Evolutionary conservation across 2,797 vertebrate genomes (phyloP).

Genomic region (Pagetopsis macropterus): DNA sequence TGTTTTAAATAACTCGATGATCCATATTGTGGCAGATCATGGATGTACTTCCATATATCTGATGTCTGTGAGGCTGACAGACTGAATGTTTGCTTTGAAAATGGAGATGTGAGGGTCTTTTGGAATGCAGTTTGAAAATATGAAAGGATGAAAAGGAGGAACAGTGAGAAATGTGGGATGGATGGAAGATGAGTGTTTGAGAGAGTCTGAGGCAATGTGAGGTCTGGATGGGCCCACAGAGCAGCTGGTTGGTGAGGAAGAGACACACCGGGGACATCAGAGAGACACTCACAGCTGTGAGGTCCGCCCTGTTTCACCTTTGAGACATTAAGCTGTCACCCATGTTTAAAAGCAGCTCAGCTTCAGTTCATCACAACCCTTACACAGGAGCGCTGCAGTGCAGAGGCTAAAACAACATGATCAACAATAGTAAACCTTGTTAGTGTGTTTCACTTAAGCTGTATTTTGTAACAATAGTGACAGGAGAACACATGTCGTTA

Average conservation of each 20-base stretch:
- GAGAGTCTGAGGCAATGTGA: background rate
- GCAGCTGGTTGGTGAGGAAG: too few species aligned
- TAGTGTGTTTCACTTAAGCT: too few species aligned
- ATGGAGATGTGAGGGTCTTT: background rate
- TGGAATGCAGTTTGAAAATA: background rate
- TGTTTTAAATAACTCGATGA: background rate
- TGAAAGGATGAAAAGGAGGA: background rate
- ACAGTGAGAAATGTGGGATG: background rate
- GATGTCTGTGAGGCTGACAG: background rate
- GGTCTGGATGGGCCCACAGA: background rate
- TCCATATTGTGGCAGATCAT: background rate
- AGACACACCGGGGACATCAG: too few species aligned
- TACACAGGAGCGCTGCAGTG: background rate
- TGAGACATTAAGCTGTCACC: slow-evolving; percentile 7
- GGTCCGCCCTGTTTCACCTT: slow-evolving; percentile 1
- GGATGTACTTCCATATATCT: background rate
- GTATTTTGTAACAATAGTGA: too few species aligned
- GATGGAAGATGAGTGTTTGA: background rate
- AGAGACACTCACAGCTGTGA: background rate
- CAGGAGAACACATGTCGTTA: too few species aligned
- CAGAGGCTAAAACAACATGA: background rate
- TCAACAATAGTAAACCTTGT: too few species aligned
- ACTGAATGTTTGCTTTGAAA: background rate
- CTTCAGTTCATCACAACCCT: background rate
- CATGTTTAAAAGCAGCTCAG: background rate